These are phyloP conservation scores for Drosophila lacertosa DNA, from an alignment of 1,140 invertebrate genomes.

Conservation along the genomic window DNA sequence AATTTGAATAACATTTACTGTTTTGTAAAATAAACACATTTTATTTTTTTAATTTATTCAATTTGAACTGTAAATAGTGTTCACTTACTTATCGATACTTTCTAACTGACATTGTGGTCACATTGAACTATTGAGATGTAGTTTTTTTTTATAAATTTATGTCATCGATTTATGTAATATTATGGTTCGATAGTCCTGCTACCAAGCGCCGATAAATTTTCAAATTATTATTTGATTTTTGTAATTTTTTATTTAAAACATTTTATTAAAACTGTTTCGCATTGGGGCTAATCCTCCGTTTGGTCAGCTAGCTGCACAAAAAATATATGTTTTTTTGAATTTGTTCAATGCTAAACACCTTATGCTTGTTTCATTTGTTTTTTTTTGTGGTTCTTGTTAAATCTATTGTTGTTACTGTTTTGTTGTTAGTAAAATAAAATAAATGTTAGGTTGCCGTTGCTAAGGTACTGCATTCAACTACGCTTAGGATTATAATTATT, in stretches of 20 bases:
- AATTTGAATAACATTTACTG: background rate
- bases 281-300: conserved; percentile 20
- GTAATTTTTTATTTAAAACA: conserved; percentile 68
- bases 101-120: too few species aligned
- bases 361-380: conserved; percentile 15
- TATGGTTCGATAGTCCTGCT: too few species aligned
- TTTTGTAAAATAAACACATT: background rate
- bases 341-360: conserved; percentile 60
- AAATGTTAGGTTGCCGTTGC: conserved; percentile 30
- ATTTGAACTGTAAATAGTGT: background rate
- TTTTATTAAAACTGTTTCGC: conserved; percentile 71
- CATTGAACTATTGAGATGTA: background rate
- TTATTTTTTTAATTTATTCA: too few species aligned
- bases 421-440: conserved; percentile 25
- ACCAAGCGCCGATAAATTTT: background rate
- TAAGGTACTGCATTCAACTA: conserved; percentile 75
- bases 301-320: conserved; percentile 64
- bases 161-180: background rate
- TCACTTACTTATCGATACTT: background rate
- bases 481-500: conserved; percentile 49
- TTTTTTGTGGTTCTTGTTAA: too few species aligned
- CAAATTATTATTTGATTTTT: conserved; percentile 14
- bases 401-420: conserved; percentile 1
- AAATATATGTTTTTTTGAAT: conserved; percentile 65
- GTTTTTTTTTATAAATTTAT: background rate